Evolutionary conservation across 2,888 invertebrate species (phyloP).

Genomic region (Archips crataeganus): DNA sequence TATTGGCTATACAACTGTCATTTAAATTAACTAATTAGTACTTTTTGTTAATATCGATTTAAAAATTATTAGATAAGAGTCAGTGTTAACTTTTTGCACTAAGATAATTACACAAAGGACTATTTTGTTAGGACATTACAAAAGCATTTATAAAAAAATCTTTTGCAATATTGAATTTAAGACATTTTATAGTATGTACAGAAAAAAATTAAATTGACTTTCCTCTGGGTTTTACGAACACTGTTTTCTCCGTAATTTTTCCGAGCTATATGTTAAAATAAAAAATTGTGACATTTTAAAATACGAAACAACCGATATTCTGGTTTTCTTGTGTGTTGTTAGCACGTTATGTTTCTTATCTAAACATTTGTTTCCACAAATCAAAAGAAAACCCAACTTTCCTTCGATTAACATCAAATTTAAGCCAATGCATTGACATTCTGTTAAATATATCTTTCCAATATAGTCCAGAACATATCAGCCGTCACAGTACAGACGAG

Average conservation of each 20-base stretch:
- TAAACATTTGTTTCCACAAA: background rate
- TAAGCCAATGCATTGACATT: background rate
- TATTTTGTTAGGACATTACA: too few relatives aligned
- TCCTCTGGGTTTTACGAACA: too few relatives aligned
- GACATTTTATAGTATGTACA: too few relatives aligned
- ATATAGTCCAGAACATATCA: slow-evolving; percentile 68
- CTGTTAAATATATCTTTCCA: slow-evolving; percentile 52
- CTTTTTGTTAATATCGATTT: slow-evolving; percentile 25
- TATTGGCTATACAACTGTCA: background rate
- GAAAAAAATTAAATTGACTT: too few relatives aligned
- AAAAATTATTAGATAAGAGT: background rate
- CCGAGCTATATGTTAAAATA: too few relatives aligned
- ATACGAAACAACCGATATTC: too few relatives aligned
- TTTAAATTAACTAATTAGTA: slow-evolving; percentile 11
- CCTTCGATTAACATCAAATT: background rate
- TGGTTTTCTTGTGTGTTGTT: too few relatives aligned
- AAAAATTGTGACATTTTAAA: too few relatives aligned
- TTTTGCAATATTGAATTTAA: too few relatives aligned
- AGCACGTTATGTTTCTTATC: background rate
- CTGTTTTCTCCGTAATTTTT: too few relatives aligned
- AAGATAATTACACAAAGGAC: background rate
- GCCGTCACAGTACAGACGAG: slow-evolving; percentile 59
- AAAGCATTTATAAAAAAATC: too few relatives aligned
- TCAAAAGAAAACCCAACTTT: background rate
- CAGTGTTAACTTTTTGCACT: background rate